Base-by-base conservation (phyloP, 2,797 vertebrate genomes). In the Euthynnus affinis region DNA sequence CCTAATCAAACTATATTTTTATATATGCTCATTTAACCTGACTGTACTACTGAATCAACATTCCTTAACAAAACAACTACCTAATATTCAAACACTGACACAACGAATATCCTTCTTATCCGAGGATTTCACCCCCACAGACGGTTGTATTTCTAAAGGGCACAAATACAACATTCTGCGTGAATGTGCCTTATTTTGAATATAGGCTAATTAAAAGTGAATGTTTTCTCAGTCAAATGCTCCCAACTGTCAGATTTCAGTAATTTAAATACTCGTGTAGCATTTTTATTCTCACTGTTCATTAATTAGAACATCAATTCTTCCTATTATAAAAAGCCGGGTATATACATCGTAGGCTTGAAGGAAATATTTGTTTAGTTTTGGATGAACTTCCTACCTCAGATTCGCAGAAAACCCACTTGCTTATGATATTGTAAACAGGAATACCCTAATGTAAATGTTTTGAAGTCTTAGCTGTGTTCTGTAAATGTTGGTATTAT, bases 31-130 rank as follows among this genome's bases (percentile, higher is more conserved):
- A 62, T 74, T 29, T 29, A 56, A 74, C 34, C 48, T 25, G 2
- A 61, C 6, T 46, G 20, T 62, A 65, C 73, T 74, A 86, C 81
- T 83, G 77, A 85, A 44, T 32, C 46, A 59, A 87, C 91, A 90
- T 90, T 91, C 88, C 84, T 86, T 15, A 68, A 76, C 34, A 9
- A 70, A 79, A 82, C n/a, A 74, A 79, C 80, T 87, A 90, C 82
- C 84, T 84, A 87, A 46, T 52, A 73, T 49, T 73, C n/a, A 55
- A 80, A 46, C 34, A 74, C 51, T 15, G 29, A 66, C 59, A 48
- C 17, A 44, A 37, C 13, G 13, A 29, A 59, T 70, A 64, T 27
- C 29, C 29, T 5, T 27, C 29, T 6, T 32, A 32, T 32, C 29
- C 1, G 29, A 32, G 29, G 29, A 32, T 32, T 32, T 71, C 23